These are phyloP conservation scores for Plotosus lineatus DNA, from an alignment of 2,113 vertebrate genomes.

Conservation along the genomic window DNA sequence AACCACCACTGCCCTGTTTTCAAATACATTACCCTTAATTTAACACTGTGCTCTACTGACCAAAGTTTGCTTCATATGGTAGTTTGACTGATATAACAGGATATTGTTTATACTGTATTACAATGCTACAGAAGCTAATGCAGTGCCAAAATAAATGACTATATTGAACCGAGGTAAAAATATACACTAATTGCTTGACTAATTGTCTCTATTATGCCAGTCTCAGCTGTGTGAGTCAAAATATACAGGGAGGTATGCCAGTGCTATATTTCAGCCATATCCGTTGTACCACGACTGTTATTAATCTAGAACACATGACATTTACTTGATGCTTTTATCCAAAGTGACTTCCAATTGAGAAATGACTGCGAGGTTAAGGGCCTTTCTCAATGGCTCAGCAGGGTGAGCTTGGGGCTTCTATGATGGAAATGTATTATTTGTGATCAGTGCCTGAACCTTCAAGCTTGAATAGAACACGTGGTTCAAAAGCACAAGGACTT, in stretches of 20 bases:
- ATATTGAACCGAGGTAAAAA: too few species aligned
- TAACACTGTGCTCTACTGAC: slow-evolving; percentile 47
- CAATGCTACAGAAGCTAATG: neutral
- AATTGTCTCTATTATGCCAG: neutral
- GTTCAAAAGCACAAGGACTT: neutral
- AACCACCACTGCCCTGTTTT: too few species aligned
- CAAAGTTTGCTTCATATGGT: too few species aligned
- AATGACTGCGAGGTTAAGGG: neutral
- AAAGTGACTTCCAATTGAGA: neutral
- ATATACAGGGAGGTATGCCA: neutral
- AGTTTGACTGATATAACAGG: neutral
- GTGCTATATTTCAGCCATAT: neutral
- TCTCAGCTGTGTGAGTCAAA: neutral
- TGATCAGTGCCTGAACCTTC: neutral
- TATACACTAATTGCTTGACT: neutral
- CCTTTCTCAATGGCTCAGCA: neutral
- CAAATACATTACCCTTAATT: slow-evolving; percentile 53
- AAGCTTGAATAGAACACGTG: neutral
- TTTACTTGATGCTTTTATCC: neutral
- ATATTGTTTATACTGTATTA: neutral
- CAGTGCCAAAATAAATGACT: neutral
- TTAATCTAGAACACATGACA: neutral
- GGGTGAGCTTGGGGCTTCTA: neutral
- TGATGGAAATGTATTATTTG: neutral
- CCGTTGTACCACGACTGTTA: neutral